Evolutionary conservation across 2,113 vertebrate species (phyloP), one percentile per base, ranked within the genome.

Genomic region (Dendropsophus ebraccatus): DNA sequence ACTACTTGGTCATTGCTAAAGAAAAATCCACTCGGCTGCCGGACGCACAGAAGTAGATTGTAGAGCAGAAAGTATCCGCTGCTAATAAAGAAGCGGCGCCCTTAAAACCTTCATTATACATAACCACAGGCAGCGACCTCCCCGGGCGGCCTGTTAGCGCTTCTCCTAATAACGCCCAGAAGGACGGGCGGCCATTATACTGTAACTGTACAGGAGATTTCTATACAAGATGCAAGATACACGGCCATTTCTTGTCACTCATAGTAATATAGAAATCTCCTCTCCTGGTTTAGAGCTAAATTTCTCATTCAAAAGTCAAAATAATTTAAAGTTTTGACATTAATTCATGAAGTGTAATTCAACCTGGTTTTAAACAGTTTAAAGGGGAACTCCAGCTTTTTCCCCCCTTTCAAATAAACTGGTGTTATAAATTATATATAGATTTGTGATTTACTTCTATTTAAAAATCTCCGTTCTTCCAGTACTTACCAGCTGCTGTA

Each of bases 21-120:
- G 25, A 10, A 65, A 65, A 45, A 76, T 76, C 76, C 72, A 76
- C n/a, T 75, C 41, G 19, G 23, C 17, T 84, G 23, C 67, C 56
- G 23, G 35, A n/a, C 50, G 73, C 28, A 37, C 28, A 70, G 23
- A 54, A 25, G 50, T 37, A 49, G 23, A 28, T 49, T 65, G 16
- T 60, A 84, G 56, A 25, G 45, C 47, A 76, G 10, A 65, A 21
- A 75, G 83, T 62, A 76, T 56, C 76, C 8, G 45, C 23, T 23
- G 47, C 83, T 47, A 30, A 76, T 60, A 58, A 73, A 84, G 45
- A 50, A 65, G 10, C 65, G 49, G 50, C 76, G 72, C 72, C 83
- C 72, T 84, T 84, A 56, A 84, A 76, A 50, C 54, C 70, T 76
- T 84, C 72, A 84, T 84, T 84, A 84, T 84, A 62, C 37, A 84